Conservation (phyloP, 2,113 vertebrate species). For the Prinia subflava region DNA sequence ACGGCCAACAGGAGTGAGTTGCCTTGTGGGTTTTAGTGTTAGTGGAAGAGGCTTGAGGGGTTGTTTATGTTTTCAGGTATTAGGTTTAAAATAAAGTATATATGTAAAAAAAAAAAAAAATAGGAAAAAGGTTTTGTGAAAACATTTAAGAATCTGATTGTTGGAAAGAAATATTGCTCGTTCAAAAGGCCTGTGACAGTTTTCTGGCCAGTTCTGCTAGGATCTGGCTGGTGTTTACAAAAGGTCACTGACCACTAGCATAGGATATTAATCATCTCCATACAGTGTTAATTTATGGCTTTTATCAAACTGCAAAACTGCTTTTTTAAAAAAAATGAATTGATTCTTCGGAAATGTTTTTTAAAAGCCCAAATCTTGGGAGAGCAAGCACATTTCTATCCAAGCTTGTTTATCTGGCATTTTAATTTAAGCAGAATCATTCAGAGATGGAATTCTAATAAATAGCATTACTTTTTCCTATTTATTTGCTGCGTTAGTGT, state of each 20-base stretch:
- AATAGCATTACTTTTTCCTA: slow-evolving; percentile 65
- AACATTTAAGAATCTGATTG: slow-evolving; percentile 63
- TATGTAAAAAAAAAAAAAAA: not conserved
- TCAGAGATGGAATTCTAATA: slow-evolving; percentile 41
- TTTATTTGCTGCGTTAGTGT: slow-evolving; percentile 16
- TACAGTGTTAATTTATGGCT: slow-evolving; percentile 34
- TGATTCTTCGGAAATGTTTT: not conserved
- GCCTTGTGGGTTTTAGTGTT: slow-evolving; percentile 62
- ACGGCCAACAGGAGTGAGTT: slow-evolving; percentile 28
- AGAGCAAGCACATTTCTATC: slow-evolving; percentile 11
- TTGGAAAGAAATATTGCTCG: not conserved
- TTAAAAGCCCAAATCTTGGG: not conserved
- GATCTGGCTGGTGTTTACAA: slow-evolving; percentile 59
- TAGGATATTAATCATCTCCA: slow-evolving; percentile 25
- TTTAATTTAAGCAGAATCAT: not conserved
- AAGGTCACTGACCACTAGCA: slow-evolving; percentile 42
- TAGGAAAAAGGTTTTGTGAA: slow-evolving; percentile 75
- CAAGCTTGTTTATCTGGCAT: not conserved
- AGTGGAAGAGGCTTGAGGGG: slow-evolving; percentile 43
- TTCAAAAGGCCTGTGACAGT: not conserved
- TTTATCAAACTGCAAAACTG: not conserved
- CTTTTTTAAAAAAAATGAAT: not conserved
- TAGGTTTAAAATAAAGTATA: slow-evolving; percentile 39
- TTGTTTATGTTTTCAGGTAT: slow-evolving; percentile 50
- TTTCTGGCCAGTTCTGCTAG: not conserved